Percentiles rank a stretch among this genome's conserved stretches.
These are phyloP conservation scores for Cydia pomonella DNA, from an alignment of 1,140 invertebrate species.

Conservation along the genomic window DNA sequence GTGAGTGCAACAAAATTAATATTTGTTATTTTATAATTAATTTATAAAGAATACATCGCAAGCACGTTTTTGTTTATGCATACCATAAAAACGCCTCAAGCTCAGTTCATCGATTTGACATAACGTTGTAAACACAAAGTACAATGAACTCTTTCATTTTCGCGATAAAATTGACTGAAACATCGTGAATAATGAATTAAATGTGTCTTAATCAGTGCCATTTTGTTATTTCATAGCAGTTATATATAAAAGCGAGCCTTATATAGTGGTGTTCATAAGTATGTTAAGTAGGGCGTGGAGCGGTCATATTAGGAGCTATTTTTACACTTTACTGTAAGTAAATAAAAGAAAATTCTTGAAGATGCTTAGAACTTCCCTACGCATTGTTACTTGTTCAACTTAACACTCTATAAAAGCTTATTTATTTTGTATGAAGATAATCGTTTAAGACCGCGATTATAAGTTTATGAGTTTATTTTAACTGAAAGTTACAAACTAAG, in stretches of 20 bases:
- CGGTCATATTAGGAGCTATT: constrained; percentile 7
- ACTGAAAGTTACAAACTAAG: neutral
- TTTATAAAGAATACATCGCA: neutral
- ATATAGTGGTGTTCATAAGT: constrained; percentile 19
- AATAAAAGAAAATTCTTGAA: constrained; percentile 15
- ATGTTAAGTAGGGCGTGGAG: constrained; percentile 35
- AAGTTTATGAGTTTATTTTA: neutral
- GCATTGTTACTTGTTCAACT: neutral
- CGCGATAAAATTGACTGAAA: constrained; percentile 45
- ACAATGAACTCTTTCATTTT: constrained; percentile 62
- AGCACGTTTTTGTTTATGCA: neutral
- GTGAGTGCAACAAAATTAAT: too few species aligned
- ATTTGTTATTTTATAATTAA: neutral
- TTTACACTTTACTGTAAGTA: constrained; percentile 18
- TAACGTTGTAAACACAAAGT: constrained; percentile 65
- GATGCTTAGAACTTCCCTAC: neutral
- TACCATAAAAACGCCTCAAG: neutral
- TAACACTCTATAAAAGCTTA: neutral
- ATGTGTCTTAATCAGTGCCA: constrained; percentile 36
- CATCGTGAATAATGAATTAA: constrained; percentile 53
- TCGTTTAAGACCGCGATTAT: neutral
- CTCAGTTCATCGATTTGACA: constrained; percentile 56
- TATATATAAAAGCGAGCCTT: constrained; percentile 13
- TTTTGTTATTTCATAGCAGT: constrained; percentile 16
- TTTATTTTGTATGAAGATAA: neutral